These are phyloP conservation scores for Caerostris darwini DNA, from an alignment of 1,140 invertebrate species.

Conservation along the genomic window DNA sequence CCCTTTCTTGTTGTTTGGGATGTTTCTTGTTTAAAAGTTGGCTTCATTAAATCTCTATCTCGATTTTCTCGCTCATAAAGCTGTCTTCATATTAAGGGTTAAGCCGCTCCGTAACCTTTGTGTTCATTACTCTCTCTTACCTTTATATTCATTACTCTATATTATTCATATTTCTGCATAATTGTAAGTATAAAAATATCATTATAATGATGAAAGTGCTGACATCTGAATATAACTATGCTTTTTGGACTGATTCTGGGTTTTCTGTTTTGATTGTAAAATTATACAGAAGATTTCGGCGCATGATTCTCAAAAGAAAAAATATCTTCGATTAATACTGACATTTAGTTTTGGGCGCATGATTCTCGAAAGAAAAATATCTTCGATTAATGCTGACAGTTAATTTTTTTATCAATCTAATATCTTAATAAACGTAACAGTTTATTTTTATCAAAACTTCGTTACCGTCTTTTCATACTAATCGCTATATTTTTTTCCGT, in stretches of 20 bases:
- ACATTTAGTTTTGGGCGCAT: too few species aligned
- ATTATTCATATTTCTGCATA: too few species aligned
- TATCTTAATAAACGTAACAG: conserved; percentile 4
- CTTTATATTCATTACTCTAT: too few species aligned
- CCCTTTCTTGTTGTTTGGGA: neutral
- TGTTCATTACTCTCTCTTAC: conserved; percentile 6
- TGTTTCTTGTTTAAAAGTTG: too few species aligned
- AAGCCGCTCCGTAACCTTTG: conserved; percentile 9
- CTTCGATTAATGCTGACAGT: neutral
- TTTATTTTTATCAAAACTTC: neutral
- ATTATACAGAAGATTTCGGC: too few species aligned
- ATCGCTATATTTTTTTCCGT: neutral
- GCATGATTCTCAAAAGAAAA: too few species aligned
- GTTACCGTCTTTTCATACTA: neutral
- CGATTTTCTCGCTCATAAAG: neutral
- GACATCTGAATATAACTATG: too few species aligned
- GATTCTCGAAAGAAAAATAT: too few species aligned
- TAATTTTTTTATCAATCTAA: neutral
- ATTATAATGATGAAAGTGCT: too few species aligned
- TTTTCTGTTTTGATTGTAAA: too few species aligned
- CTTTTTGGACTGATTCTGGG: too few species aligned
- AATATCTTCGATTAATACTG: neutral
- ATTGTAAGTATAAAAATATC: too few species aligned
- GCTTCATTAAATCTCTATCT: neutral
- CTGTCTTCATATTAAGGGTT: neutral